Conservation (phyloP, 1,140 invertebrate species). For the Macrobrachium nipponense region DNA sequence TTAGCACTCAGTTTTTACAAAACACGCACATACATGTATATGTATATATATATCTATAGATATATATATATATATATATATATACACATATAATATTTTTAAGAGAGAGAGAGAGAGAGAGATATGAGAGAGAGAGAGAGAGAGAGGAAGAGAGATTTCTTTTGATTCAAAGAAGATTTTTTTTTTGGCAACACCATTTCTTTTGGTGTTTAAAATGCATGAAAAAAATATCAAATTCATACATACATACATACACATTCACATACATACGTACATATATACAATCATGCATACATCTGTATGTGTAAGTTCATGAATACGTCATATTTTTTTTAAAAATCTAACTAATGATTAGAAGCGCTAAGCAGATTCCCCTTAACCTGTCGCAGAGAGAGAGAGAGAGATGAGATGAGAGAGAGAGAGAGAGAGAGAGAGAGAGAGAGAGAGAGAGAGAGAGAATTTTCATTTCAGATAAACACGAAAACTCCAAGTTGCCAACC, state of each 20-base stretch:
- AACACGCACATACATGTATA: slow-evolving; percentile 26
- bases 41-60: slow-evolving; percentile 31
- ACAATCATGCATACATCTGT: not conserved
- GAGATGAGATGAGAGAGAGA: not conserved
- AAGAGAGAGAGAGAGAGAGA: too few species aligned
- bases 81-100: too few species aligned
- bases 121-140: too few species aligned
- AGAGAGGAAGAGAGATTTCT: too few species aligned
- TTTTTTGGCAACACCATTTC: too few species aligned
- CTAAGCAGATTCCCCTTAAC: too few species aligned
- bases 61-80: slow-evolving; percentile 26
- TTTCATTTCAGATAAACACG: not conserved
- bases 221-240: too few species aligned
- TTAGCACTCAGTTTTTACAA: not conserved
- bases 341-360: too few species aligned
- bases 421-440: slow-evolving; percentile 22
- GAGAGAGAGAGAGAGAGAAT: slow-evolving; percentile 9
- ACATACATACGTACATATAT: slow-evolving; percentile 1
- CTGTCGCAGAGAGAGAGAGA: not conserved
- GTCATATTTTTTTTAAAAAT: not conserved
- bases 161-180: too few species aligned
- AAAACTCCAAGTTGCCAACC: too few species aligned
- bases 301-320: not conserved
- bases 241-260: slow-evolving; percentile 10
- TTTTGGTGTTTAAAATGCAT: too few species aligned